These are phyloP conservation scores for Coracopsis vasa DNA, from an alignment of 2,113 vertebrate species.

Conservation along the genomic window DNA sequence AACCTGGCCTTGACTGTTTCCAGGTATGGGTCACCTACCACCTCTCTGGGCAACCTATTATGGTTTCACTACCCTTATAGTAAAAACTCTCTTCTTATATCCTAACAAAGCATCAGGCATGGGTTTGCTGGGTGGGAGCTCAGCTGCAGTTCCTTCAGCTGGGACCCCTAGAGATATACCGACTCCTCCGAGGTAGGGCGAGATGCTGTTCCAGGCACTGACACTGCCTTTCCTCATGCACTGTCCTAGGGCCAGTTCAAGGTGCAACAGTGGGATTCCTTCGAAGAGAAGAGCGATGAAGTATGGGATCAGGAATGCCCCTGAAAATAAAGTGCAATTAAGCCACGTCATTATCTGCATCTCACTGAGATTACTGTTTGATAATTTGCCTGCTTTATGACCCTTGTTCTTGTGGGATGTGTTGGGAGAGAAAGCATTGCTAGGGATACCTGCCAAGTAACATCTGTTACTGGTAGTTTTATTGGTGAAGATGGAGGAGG, in stretches of 20 bases:
- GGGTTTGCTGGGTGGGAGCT: neutral
- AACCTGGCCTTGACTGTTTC: neutral
- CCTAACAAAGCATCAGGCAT: neutral
- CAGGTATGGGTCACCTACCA: neutral
- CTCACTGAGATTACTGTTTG: neutral
- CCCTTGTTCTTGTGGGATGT: neutral
- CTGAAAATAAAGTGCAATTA: slow-evolving; percentile 62
- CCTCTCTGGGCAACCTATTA: neutral
- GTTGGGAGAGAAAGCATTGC: neutral
- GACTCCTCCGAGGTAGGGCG: slow-evolving; percentile 83
- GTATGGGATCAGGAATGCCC: slow-evolving; percentile 92
- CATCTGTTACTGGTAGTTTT: neutral
- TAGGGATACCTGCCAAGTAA: neutral
- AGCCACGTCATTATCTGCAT: neutral
- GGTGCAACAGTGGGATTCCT: slow-evolving; percentile 86
- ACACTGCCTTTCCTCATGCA: slow-evolving; percentile 82
- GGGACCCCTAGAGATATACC: slow-evolving; percentile 62
- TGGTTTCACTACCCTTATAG: neutral
- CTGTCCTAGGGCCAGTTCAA: slow-evolving; percentile 89
- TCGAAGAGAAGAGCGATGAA: slow-evolving; percentile 84
- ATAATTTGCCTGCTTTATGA: neutral
- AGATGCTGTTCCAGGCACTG: slow-evolving; percentile 85
- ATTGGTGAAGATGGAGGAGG: neutral
- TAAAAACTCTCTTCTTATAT: neutral
- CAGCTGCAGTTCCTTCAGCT: neutral